Percentiles rank a stretch among this genome's conserved stretches.
phyloP scores from a whole-genome alignment of 2,888 invertebrate species.

The Trisateles emortualis region DNA sequence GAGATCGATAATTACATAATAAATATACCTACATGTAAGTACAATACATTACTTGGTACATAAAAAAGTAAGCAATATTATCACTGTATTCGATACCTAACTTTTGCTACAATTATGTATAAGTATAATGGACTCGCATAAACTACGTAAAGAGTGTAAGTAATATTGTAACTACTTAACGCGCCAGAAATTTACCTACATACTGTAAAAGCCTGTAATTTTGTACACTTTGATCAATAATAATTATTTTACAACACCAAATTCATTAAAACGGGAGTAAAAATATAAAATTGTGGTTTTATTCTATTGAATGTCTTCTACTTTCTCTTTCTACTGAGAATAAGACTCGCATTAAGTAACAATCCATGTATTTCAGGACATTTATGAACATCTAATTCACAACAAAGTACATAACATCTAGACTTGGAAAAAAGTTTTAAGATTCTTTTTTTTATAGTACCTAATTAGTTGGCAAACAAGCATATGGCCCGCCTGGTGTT shows the following conservation, averaged over 20 bases:
- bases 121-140: conserved; percentile 69
- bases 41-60: conserved; percentile 71
- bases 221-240: conserved; percentile 82
- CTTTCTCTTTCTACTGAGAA: too few species aligned
- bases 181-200: conserved; percentile 73
- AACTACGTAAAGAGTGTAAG: conserved; percentile 59
- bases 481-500: too few species aligned
- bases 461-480: too few species aligned
- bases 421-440: too few species aligned
- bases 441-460: too few species aligned
- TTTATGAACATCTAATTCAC: too few species aligned
- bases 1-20: conserved; percentile 41
- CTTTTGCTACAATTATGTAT: conserved; percentile 62
- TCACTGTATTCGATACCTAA: conserved; percentile 63
- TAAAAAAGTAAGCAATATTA: conserved; percentile 77
- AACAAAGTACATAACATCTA: too few species aligned
- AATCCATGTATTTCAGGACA: too few species aligned
- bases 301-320: conserved; percentile 38
- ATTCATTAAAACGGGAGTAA: conserved; percentile 78
- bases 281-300: conserved; percentile 64
- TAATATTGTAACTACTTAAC: conserved; percentile 62
- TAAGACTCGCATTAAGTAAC: too few species aligned
- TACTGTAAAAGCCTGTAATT: conserved; percentile 83
- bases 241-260: conserved; percentile 82
- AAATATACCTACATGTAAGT: conserved; percentile 53